Evolutionary conservation across 2,797 vertebrate genomes (phyloP).

Genomic region (Gephyroberyx darwinii): DNA sequence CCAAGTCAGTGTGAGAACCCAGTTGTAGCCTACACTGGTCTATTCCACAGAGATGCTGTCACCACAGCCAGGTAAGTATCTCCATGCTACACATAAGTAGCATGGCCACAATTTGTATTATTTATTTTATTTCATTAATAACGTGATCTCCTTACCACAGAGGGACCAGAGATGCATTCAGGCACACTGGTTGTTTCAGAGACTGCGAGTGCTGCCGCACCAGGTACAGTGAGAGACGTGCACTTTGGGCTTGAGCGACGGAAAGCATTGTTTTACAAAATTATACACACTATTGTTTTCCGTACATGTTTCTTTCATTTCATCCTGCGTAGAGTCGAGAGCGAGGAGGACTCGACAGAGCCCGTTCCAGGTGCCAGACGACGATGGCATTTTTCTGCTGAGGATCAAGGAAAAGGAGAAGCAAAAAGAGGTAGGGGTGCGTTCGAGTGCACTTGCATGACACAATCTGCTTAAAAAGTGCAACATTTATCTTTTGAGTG

Average conservation of each 20-base stretch:
- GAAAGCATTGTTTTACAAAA: neutral
- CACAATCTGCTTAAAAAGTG: neutral
- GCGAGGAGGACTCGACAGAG: constrained; percentile 64
- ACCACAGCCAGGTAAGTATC: constrained; percentile 36
- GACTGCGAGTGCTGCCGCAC: constrained; percentile 16
- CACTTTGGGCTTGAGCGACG: neutral
- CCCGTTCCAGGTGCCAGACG: constrained; percentile 84
- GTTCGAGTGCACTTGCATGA: neutral
- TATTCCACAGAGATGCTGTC: constrained; percentile 36
- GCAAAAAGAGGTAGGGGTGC: constrained; percentile 72
- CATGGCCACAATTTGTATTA: neutral
- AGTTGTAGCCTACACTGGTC: neutral
- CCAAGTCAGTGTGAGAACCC: neutral
- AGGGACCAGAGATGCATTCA: constrained; percentile 19
- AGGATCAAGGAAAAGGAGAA: constrained; percentile 76
- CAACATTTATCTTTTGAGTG: neutral
- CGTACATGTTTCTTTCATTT: neutral
- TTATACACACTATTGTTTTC: neutral
- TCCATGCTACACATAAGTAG: neutral
- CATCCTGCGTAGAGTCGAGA: constrained; percentile 32
- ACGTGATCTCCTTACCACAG: constrained; percentile 9
- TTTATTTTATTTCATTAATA: constrained; percentile 8
- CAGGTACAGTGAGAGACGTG: constrained; percentile 33
- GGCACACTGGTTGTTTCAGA: constrained; percentile 10
- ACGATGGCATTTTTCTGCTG: constrained; percentile 77